These are phyloP conservation scores for Polyploca ridens DNA, from an alignment of 2,888 invertebrate species.

Conservation along the genomic window DNA sequence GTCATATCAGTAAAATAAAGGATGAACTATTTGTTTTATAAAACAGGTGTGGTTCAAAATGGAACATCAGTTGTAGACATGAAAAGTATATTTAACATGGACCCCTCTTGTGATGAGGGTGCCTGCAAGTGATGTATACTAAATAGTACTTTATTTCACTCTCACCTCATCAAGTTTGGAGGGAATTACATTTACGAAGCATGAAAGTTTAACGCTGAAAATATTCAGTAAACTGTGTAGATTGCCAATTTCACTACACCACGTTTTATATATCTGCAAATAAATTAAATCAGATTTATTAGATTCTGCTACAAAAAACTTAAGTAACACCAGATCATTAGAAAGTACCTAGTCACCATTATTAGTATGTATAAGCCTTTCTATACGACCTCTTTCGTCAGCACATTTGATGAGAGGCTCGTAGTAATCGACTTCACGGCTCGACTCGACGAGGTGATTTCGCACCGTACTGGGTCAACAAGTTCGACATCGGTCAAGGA, in stretches of 20 bases:
- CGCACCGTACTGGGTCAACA: conserved; percentile 62
- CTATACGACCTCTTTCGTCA: conserved; percentile 42
- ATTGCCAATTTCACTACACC: not conserved
- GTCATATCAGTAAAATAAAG: not conserved
- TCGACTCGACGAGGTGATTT: conserved; percentile 52
- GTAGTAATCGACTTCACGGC: conserved; percentile 42
- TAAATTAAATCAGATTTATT: not conserved
- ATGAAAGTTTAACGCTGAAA: not conserved
- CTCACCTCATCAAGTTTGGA: conserved; percentile 21
- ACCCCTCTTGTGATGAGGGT: conserved; percentile 45
- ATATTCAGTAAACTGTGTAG: not conserved
- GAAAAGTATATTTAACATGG: conserved; percentile 36
- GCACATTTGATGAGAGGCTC: conserved; percentile 54
- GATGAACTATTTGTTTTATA: not conserved
- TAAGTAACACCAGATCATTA: not conserved
- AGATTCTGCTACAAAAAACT: not conserved
- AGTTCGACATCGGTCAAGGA: conserved; percentile 62
- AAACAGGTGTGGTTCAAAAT: conserved; percentile 21
- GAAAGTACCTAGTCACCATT: conserved; percentile 9
- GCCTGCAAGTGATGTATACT: conserved; percentile 45
- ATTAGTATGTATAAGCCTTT: conserved; percentile 22
- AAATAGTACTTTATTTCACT: conserved; percentile 41
- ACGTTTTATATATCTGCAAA: not conserved
- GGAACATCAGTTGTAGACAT: conserved; percentile 24
- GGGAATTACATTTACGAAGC: not conserved